These are phyloP conservation scores for Propithecus perrieri DNA, from an alignment of 2,797 vertebrate genomes.

Conservation along the genomic window DNA sequence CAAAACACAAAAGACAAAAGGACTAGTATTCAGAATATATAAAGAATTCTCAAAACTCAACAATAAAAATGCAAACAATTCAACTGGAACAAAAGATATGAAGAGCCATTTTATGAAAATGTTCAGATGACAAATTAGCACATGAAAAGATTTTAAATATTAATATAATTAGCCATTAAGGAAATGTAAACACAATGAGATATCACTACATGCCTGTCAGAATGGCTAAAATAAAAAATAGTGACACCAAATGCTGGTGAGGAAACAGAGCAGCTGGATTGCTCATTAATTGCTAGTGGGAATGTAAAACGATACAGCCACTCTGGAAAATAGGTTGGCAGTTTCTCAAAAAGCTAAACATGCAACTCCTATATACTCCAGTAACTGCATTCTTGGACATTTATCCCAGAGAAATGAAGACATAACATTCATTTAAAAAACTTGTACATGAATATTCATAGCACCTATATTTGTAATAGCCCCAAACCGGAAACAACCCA, in stretches of 20 bases:
- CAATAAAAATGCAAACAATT: neutral
- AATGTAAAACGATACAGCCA: neutral
- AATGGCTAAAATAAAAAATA: neutral
- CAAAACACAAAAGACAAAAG: neutral
- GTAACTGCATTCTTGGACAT: neutral
- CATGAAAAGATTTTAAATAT: neutral
- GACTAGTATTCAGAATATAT: neutral
- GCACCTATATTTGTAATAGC: neutral
- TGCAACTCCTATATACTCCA: neutral
- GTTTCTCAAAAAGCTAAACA: neutral
- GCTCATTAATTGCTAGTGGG: neutral
- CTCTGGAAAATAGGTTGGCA: neutral
- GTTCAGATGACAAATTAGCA: neutral
- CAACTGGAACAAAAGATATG: neutral
- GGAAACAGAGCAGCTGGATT: neutral
- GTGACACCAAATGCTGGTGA: neutral
- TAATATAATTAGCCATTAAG: neutral
- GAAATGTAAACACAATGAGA: neutral
- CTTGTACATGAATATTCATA: neutral
- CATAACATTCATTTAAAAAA: neutral
- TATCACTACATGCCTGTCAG: neutral
- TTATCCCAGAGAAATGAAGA: neutral
- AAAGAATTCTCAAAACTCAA: neutral
- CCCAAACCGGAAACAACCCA: neutral
- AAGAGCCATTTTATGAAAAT: neutral